Evolutionary conservation across 1,140 invertebrate species (phyloP), one percentile per base, ranked within the genome.

Genomic region (Chlorops oryzae): DNA sequence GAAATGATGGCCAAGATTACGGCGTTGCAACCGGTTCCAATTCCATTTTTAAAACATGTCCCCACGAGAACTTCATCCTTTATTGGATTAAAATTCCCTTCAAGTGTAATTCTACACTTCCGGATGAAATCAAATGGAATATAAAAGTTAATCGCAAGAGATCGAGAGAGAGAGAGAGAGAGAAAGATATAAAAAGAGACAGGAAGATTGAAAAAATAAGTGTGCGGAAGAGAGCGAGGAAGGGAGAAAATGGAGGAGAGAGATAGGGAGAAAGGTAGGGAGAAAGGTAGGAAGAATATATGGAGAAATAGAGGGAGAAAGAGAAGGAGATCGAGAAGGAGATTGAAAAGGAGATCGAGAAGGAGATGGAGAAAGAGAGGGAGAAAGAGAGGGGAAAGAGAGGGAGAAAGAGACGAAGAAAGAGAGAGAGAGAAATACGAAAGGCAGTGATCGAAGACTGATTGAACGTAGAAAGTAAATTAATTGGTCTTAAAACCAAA

Each of bases 31-130:
- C n/a, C n/a, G n/a, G n/a, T n/a, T n/a, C n/a, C n/a, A n/a, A n/a
- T n/a, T n/a, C n/a, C n/a, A n/a, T n/a, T n/a, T n/a, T n/a, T n/a
- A n/a, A n/a, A n/a, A n/a, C n/a, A n/a, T n/a, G n/a, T n/a, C n/a
- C n/a, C n/a, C n/a, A n/a, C n/a, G n/a, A n/a, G n/a, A n/a, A n/a
- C n/a, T n/a, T n/a, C n/a, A n/a, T n/a, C n/a, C n/a, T n/a, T n/a
- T n/a, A n/a, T n/a, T n/a, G n/a, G n/a, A n/a, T 47, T 23, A 52
- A 44, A 65, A 59, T 65, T 62, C 63, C 60, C 67, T 67, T 67
- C 62, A 67, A 60, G 65, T 65, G 65, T 67, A 63, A 63, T 64
- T 59, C 64, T 62, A 57, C 60, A 67, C 63, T 64, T 67, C 65
- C 65, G 65, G 61, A 57, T 61, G 57, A 54, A 64, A 63, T 63